A percentile compares a stretch with the other conserved stretches of the same genome.
phyloP scores from a whole-genome alignment of 2,797 vertebrate species.

The Hippoglossus hippoglossus region DNA sequence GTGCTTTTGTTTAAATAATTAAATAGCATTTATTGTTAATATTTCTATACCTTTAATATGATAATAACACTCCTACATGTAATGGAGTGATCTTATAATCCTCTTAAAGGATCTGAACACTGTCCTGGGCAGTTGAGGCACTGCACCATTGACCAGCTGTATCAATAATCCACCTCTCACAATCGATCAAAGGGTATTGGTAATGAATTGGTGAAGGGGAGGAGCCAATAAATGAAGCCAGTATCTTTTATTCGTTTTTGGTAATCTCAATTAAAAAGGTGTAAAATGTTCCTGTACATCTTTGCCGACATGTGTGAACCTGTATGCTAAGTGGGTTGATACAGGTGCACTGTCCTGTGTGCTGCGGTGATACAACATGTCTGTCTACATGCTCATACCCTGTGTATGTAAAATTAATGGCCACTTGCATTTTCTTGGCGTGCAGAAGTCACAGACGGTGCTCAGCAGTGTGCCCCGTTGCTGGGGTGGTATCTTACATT shows the following conservation, averaged over 20 bases:
- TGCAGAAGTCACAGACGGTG: slow-evolving; percentile 68
- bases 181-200: slow-evolving; percentile 19
- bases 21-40: too few relatives aligned
- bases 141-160: slow-evolving; percentile 22
- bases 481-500: slow-evolving; percentile 59
- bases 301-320: background rate
- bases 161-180: slow-evolving; percentile 6
- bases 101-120: too few relatives aligned
- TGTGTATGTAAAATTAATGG: slow-evolving; percentile 17
- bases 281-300: background rate
- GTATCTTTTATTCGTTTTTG: slow-evolving; percentile 3
- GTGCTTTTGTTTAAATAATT: too few relatives aligned
- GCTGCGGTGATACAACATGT: background rate
- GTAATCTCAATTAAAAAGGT: background rate
- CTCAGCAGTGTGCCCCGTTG: slow-evolving; percentile 64
- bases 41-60: too few relatives aligned
- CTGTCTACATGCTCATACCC: background rate
- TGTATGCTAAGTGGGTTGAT: background rate
- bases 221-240: slow-evolving; percentile 1
- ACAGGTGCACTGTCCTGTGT: background rate
- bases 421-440: slow-evolving; percentile 52
- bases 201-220: slow-evolving; percentile 16
- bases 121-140: slow-evolving; percentile 9
- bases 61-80: too few relatives aligned
- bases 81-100: too few relatives aligned